A percentile compares a stretch with the other conserved stretches of the same genome.
These are phyloP conservation scores for Lottia gigantea DNA, from an alignment of 2,888 invertebrate species.

Conservation along the genomic window DNA sequence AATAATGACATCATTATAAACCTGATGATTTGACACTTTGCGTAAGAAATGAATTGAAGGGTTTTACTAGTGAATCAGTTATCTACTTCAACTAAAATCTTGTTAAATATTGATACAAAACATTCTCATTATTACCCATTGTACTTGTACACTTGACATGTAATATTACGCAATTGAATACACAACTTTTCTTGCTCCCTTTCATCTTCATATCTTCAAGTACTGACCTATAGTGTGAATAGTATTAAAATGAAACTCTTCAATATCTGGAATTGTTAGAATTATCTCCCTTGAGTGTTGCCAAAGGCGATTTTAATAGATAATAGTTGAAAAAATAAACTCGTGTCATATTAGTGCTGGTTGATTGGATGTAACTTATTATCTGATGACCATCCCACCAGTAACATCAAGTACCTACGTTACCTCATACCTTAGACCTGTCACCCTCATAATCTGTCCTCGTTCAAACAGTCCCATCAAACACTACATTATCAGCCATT, in stretches of 20 bases:
- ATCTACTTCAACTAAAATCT: neutral
- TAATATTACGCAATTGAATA: no score
- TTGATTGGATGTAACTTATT: neutral
- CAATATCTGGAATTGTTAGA: no score
- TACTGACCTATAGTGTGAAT: no score
- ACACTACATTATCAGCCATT: no score
- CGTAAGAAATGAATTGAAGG: neutral
- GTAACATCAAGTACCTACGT: neutral
- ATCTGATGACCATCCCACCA: neutral
- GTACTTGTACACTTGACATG: no score
- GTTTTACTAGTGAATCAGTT: neutral
- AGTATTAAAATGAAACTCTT: no score
- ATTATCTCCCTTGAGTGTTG: no score
- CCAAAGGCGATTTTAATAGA: neutral
- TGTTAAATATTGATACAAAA: neutral
- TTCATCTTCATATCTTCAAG: no score
- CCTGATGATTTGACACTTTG: neutral
- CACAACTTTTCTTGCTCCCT: no score
- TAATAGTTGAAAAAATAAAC: neutral
- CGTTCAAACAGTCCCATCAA: no score
- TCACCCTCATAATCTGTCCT: neutral
- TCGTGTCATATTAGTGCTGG: neutral
- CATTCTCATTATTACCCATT: neutral
- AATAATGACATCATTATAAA: no score
- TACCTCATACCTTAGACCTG: slow-evolving; percentile 5